Conservation (phyloP, 2,113 vertebrate species). For the Paratilapia polleni region DNA sequence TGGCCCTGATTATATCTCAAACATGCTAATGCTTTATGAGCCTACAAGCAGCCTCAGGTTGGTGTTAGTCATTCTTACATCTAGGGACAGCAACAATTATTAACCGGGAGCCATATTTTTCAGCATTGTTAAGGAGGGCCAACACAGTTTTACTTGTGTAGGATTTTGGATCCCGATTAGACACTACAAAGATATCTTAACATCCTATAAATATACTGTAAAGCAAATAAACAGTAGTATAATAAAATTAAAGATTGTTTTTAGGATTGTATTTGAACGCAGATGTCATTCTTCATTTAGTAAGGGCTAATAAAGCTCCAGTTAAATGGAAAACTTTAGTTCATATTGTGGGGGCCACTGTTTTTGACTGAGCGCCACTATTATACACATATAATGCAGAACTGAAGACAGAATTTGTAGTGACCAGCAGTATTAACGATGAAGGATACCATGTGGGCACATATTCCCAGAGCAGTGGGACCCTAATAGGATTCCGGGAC, state of each 20-base stretch:
- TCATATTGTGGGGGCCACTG: background rate
- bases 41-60: background rate
- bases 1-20: background rate
- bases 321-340: background rate
- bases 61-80: background rate
- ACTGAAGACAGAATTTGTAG: background rate
- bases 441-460: background rate
- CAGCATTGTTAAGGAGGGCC: background rate
- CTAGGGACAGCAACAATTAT: background rate
- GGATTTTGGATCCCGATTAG: background rate
- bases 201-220: background rate
- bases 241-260: background rate
- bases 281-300: background rate
- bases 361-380: background rate
- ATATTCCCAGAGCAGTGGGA: background rate
- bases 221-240: background rate
- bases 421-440: background rate
- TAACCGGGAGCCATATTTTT: background rate
- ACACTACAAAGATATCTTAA: background rate
- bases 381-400: background rate
- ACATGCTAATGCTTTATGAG: background rate
- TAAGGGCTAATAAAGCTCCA: no score
- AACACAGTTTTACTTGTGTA: background rate
- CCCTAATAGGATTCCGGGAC: background rate
- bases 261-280: background rate